These are phyloP conservation scores for Euphydryas editha DNA, from an alignment of 2,888 invertebrate species.

Conservation along the genomic window DNA sequence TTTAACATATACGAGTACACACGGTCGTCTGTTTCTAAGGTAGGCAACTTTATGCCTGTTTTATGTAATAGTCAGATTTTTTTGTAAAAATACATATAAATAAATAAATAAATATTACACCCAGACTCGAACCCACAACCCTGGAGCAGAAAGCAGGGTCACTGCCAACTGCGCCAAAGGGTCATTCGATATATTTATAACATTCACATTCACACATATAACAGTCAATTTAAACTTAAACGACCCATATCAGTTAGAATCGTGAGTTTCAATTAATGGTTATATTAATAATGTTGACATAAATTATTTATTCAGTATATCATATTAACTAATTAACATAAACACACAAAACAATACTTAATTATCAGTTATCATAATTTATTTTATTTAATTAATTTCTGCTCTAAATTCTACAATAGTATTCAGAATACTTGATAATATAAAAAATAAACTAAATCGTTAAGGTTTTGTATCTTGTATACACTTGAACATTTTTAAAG, in stretches of 20 bases:
- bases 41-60: too few species aligned
- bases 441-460: neutral
- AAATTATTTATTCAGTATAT: conserved; percentile 1
- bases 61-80: too few species aligned
- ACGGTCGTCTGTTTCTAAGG: too few species aligned
- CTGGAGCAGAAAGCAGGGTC: too few species aligned
- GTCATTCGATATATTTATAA: too few species aligned
- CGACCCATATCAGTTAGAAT: conserved; percentile 1
- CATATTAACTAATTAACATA: neutral
- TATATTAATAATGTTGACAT: neutral
- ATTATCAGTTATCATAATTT: neutral
- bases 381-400: neutral
- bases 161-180: too few species aligned
- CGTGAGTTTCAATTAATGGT: conserved; percentile 6
- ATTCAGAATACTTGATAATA: neutral
- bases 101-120: too few species aligned
- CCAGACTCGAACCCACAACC: too few species aligned
- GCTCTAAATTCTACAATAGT: neutral
- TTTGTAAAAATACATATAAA: too few species aligned
- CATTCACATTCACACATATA: too few species aligned
- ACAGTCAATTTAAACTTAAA: conserved; percentile 6
- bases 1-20: too few species aligned
- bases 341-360: neutral
- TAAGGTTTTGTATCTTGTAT: neutral
- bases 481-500: too few species aligned